Percentiles rank a stretch among this genome's conserved stretches.
phyloP scores from a whole-genome alignment of 2,888 invertebrate genomes.

The Dasypogon diadema region DNA sequence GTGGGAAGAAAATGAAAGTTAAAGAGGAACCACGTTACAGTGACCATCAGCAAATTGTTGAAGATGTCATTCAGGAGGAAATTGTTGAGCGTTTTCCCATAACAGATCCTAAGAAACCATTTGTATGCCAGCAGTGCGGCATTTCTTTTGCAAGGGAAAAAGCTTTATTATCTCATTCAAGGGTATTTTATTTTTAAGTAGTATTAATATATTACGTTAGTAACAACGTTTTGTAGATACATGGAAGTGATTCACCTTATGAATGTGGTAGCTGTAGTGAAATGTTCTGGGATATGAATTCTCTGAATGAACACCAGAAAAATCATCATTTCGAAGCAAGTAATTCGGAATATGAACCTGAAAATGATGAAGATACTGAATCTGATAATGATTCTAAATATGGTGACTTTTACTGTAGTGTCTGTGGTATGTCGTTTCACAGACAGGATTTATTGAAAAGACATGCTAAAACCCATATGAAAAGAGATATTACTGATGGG shows the following conservation, averaged over 20 bases:
- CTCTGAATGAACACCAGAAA: constrained; percentile 74
- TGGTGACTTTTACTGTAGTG: constrained; percentile 75
- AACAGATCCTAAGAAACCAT: constrained; percentile 80
- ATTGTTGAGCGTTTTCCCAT: constrained; percentile 69
- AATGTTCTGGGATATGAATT: constrained; percentile 80
- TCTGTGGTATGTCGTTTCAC: constrained; percentile 84
- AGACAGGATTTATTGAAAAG: constrained; percentile 80
- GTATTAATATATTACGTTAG: neutral
- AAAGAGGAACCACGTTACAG: constrained; percentile 51
- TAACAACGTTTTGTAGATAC: constrained; percentile 70
- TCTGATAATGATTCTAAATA: constrained; percentile 74
- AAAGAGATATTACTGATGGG: constrained; percentile 53
- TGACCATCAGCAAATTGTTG: constrained; percentile 9
- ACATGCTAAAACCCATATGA: constrained; percentile 73
- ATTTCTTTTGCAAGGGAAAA: constrained; percentile 86
- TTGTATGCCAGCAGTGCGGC: constrained; percentile 82
- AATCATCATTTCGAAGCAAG: constrained; percentile 72
- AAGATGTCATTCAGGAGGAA: constrained; percentile 19
- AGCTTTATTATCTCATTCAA: constrained; percentile 81
- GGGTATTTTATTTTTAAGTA: constrained; percentile 65
- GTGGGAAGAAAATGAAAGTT: constrained; percentile 55
- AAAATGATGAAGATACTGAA: constrained; percentile 68
- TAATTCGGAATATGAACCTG: constrained; percentile 68
- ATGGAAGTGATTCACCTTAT: constrained; percentile 83
- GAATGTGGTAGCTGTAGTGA: constrained; percentile 85